Evolutionary conservation across 1,140 invertebrate species (phyloP), one percentile per base, ranked within the genome.

Genomic region (Hormaphis cornu): DNA sequence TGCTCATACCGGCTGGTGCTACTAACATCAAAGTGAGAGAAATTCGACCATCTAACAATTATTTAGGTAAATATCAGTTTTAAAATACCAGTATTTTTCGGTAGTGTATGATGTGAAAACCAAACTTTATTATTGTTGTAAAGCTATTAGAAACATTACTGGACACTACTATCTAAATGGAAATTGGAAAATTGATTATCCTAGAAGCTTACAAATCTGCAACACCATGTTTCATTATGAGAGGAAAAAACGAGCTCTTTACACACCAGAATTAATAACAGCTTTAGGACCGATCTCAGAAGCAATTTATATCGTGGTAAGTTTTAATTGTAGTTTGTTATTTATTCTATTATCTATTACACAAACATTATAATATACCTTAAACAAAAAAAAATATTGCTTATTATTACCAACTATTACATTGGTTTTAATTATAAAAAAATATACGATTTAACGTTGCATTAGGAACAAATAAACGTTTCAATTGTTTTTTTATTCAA

Each of bases 111-210:
- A 28, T 18, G n/a, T 42, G 14, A 30, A 37, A 24, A 58, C 2
- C 22, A n/a, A 3, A 22, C 37, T 0, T 18, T 6, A 44, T 22
- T 53, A 28, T 42, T 69, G 12, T 22, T 8, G 76, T 76, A 54
- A 75, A 91, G 91, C 93, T 18, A 81, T 97, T 48, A 83, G 94
- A 73, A 93, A 94, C 76, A 82, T 83, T 42, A 81, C 84, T 52
- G 90, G 89, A 14, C 82, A 89, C 73, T 98, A 91, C 76, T 95
- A 94, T 76, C 80, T 97, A 18, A 97, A 97, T 78, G 94, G 94
- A 6, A 90, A 96, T 76, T 96, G 91, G 86, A 84, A 87, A 75
- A 95, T 97, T 75, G 91, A 94, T 78, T 92, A 90, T 77, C 91
- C 92, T 0, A 82, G 87, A 56, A 86, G 86, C 30, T 79, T 91